phyloP scores from a whole-genome alignment of 2,113 vertebrate genomes.

The Oceanites oceanicus region DNA sequence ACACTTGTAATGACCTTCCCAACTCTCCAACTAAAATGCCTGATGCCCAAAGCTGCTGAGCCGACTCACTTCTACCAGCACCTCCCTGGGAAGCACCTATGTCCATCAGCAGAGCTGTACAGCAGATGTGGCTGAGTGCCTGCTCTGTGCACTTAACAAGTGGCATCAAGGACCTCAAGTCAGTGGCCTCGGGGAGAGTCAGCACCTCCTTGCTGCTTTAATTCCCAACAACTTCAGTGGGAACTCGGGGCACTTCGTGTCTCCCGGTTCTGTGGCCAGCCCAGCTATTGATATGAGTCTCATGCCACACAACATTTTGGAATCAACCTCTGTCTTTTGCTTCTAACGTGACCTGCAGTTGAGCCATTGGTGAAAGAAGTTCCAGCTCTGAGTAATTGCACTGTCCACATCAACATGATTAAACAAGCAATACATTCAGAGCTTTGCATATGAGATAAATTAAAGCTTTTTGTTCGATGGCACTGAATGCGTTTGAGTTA shows the following conservation, averaged over 20 bases:
- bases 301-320: not conserved
- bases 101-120: not conserved
- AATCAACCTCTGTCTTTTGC: not conserved
- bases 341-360: not conserved
- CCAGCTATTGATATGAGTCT: not conserved
- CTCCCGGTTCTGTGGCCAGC: not conserved
- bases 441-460: not conserved
- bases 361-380: not conserved
- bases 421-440: not conserved
- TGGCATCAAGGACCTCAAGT: not conserved
- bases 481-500: not conserved
- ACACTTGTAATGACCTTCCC: not conserved
- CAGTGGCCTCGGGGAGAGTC: not conserved
- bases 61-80: not conserved
- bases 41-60: not conserved
- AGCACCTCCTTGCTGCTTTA: not conserved
- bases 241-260: not conserved
- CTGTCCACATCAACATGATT: not conserved
- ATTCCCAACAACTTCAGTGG: not conserved
- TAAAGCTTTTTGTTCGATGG: slow-evolving; percentile 17
- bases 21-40: not conserved
- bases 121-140: too few relatives aligned
- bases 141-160: not conserved
- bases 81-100: not conserved
- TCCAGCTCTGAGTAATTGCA: not conserved